Conservation (phyloP, 2,888 invertebrate genomes). For the Drosophila multiciliata region DNA sequence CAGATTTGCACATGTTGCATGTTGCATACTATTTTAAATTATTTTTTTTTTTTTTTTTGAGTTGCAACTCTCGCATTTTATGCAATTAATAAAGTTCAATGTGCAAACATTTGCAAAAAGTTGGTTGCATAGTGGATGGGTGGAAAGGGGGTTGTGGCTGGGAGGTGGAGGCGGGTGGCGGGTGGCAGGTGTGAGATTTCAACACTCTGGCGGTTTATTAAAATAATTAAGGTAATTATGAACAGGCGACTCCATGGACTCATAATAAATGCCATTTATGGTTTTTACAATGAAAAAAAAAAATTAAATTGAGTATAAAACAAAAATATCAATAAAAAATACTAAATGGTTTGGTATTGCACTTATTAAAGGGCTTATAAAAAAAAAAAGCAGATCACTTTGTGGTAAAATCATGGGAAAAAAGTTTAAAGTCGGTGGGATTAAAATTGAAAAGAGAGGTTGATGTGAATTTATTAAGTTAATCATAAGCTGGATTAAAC, state of each 20-base stretch:
- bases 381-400: conserved; percentile 1
- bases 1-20: conserved; percentile 39
- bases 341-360: conserved; percentile 23
- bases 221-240: conserved; percentile 80
- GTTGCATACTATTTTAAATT: rapidly evolving
- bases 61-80: conserved; percentile 30
- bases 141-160: not conserved
- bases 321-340: not conserved
- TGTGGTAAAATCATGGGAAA: not conserved
- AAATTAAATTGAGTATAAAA: not conserved
- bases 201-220: conserved; percentile 70
- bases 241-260: conserved; percentile 45
- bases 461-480: not conserved
- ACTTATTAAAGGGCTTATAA: conserved; percentile 10
- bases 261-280: conserved; percentile 68
- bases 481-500: not conserved
- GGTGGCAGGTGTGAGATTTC: conserved; percentile 16
- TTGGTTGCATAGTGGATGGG: not conserved
- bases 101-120: conserved; percentile 65
- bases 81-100: conserved; percentile 74
- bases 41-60: not conserved
- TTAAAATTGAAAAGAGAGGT: not conserved
- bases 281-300: conserved; percentile 17
- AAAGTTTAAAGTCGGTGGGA: not conserved
- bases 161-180: not conserved